Evolutionary conservation across 2,797 vertebrate species (phyloP), one percentile per base, ranked within the genome.

Genomic region (Ctenopoma multispine): DNA sequence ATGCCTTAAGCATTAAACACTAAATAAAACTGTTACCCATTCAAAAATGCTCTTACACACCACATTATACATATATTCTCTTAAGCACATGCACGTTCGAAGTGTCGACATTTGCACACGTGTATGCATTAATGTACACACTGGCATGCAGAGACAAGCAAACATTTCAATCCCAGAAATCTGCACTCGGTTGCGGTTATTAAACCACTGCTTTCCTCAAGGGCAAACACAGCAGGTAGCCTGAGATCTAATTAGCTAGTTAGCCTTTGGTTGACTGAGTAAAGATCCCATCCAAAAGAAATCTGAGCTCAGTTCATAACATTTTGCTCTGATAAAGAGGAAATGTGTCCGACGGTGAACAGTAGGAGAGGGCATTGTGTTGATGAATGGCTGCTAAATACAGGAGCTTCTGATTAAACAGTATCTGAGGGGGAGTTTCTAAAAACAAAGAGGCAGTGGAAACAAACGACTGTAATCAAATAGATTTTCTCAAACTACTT

Each of bases 241-340:
- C 64, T 53, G 34, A 84, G 78, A 87, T 84, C 73, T 84, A 85
- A 88, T 88, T 84, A 90, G 65, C 80, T 78, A 64, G 81, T 87
- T 86, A 86, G 79, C 83, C 69, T 84, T 72, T 70, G 73, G 60
- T 77, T 79, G 77, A 71, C 67, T 82, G 77, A 81, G 48, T 81
- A 79, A 83, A 83, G 72, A 77, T 60, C 49, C 63, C 62, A 73
- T 76, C 77, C 63, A 67, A 73, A 73, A 69, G 59, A 79, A 80
- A 68, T 73, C 58, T 43, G 76, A 76, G 56, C 80, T 77, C 57
- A 70, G 82, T 75, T 79, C 60, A 50, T 21, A 24, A 77, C 69
- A 81, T 77, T 81, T 69, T 47, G 29, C 59, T 69, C 59, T 50
- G 71, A 76, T 75, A 73, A 82, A 80, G 44, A 65, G 40, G 59